These are phyloP conservation scores for Geotrypetes seraphini DNA, from an alignment of 2,797 vertebrate genomes.

Conservation along the genomic window DNA sequence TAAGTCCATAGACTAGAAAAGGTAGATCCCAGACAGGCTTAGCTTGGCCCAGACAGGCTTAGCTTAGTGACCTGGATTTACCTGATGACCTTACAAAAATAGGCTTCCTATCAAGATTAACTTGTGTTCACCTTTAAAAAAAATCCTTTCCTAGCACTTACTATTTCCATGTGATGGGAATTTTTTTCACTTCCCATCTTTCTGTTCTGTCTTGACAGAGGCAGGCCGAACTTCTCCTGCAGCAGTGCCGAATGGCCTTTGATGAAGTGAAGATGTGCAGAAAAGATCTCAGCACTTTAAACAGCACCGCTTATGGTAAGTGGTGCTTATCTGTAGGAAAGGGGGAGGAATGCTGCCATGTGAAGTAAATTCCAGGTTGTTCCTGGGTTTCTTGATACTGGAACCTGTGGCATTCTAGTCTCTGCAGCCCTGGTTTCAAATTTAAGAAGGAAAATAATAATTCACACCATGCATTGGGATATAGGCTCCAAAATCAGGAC, in stretches of 20 bases:
- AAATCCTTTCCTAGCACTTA: no score
- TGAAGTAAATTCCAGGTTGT: accelerated
- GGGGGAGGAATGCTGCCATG: accelerated
- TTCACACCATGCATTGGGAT: no score
- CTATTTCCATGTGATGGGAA: neutral
- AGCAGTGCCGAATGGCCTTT: neutral
- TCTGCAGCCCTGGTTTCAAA: neutral
- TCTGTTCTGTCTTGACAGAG: neutral
- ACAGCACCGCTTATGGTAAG: slow-evolving; percentile 9
- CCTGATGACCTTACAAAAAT: no score
- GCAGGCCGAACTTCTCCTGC: accelerated
- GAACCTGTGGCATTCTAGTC: neutral
- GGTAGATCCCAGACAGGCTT: no score
- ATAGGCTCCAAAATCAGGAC: accelerated
- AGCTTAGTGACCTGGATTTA: no score
- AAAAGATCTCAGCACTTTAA: neutral
- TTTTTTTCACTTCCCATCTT: neutral
- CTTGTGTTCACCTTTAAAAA: no score
- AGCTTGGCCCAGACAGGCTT: no score
- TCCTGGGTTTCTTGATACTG: no score
- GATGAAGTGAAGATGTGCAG: neutral
- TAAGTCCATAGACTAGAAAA: no score
- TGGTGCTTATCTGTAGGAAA: accelerated
- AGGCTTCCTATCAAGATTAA: neutral
- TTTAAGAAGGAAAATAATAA: neutral